Base-by-base conservation (phyloP, 2,113 vertebrate genomes). In the Etheostoma spectabile region DNA sequence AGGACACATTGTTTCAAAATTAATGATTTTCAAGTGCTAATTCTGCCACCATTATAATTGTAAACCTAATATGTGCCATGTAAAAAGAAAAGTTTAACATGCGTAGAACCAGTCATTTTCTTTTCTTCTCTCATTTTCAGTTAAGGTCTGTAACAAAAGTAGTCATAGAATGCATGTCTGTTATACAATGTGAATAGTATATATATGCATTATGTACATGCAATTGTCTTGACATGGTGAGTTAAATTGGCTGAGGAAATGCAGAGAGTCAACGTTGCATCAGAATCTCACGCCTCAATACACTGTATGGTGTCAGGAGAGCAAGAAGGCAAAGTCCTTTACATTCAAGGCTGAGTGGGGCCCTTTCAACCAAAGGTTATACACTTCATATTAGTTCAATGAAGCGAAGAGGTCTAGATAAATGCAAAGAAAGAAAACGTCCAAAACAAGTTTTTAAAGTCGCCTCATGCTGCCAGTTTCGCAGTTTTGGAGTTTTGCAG, bases 351-450 rank as follows among this genome's bases (percentile, higher is more conserved):
- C 85, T 77, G 79, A 82, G 65, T 71, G 82, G 19, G 63, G 55
- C 76, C 67, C 21, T 79, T 83, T 77, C 70, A 71, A 64, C 62
- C 85, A 81, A 74, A 86, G 80, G 85, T 86, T 86, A 86, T 65
- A 77, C 78, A 78, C 78, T 86, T 85, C 76, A 74, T 83, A 85
- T 90, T 80, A 89, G 71, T 67, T 79, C 79, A 91, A 77, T 89
- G 81, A 83, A 91, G 85, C 87, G 79, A 72, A 73, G 64, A 88
- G 74, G 86, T 88, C 30, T 1, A 84, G 84, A 82, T 88, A 84
- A 88, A 88, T 49, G 84, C 61, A 57, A 48, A 55, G 48, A 6
- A 60, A 30, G 14, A 55, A 65, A 80, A 72, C 48, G 35, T 42
- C 48, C 21, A 73, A 61, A 33, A 27, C 3, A 38, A 3, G 30